Evolutionary conservation across 1,140 invertebrate species (phyloP).

Genomic region (Acromyrmex charruanus): DNA sequence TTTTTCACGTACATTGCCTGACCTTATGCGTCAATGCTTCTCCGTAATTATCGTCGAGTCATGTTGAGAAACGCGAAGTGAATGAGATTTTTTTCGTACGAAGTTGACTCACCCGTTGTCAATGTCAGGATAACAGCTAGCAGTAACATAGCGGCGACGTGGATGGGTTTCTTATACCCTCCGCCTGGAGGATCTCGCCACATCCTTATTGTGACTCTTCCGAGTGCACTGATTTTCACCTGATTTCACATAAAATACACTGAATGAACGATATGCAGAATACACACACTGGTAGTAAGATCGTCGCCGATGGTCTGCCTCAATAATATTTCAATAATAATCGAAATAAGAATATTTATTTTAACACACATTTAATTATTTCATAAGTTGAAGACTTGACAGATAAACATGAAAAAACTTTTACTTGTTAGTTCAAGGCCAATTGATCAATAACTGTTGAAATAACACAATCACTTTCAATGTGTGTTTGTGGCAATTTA

Average conservation of each 20-base stretch:
- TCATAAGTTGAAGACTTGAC: not conserved
- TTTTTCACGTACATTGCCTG: not conserved
- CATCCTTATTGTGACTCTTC: slow-evolving; percentile 69
- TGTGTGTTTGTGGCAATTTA: not conserved
- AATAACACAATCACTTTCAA: slow-evolving; percentile 14
- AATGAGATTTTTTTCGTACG: slow-evolving; percentile 32
- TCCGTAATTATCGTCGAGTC: slow-evolving; percentile 33
- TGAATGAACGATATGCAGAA: slow-evolving; percentile 33
- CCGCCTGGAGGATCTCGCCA: slow-evolving; percentile 75
- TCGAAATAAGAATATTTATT: not conserved
- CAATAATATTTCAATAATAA: not conserved
- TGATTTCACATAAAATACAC: slow-evolving; percentile 72
- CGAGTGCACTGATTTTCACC: slow-evolving; percentile 74
- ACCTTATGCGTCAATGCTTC: slow-evolving; percentile 17
- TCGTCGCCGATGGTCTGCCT: slow-evolving; percentile 27
- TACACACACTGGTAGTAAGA: not conserved
- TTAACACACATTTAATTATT: slow-evolving; percentile 11
- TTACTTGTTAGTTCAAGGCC: slow-evolving; percentile 54
- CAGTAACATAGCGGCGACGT: slow-evolving; percentile 63
- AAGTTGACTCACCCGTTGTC: slow-evolving; percentile 71
- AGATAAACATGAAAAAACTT: slow-evolving; percentile 8
- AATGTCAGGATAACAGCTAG: slow-evolving; percentile 67
- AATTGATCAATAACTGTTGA: not conserved
- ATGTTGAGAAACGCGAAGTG: slow-evolving; percentile 12
- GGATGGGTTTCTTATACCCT: slow-evolving; percentile 63